These are phyloP conservation scores for Gobiocypris rarus DNA, from an alignment of 2,113 vertebrate species.

Conservation along the genomic window DNA sequence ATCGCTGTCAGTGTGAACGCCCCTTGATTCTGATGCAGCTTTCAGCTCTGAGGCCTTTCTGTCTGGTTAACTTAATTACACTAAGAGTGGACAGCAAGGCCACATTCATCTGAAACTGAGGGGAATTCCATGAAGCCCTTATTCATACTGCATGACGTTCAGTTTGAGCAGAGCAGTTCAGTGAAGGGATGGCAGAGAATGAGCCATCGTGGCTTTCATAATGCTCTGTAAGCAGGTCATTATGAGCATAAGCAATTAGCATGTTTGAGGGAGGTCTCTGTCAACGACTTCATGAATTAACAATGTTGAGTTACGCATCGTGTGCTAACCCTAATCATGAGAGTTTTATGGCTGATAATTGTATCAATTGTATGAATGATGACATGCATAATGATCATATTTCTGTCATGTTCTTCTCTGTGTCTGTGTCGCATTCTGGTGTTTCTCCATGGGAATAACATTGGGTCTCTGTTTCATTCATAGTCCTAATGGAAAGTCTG, in stretches of 20 bases:
- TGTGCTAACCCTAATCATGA: constrained; percentile 43
- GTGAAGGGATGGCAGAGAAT: constrained; percentile 48
- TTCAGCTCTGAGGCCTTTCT: constrained; percentile 44
- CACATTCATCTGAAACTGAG: constrained; percentile 43
- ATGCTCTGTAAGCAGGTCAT: constrained; percentile 70
- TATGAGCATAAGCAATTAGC: constrained; percentile 64
- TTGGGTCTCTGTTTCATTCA: constrained; percentile 92
- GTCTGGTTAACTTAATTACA: constrained; percentile 47
- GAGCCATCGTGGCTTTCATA: constrained; percentile 66
- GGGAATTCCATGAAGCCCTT: constrained; percentile 44
- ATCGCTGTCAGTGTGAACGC: constrained; percentile 14
- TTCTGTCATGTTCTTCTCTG: constrained; percentile 62
- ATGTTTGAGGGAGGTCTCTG: constrained; percentile 52
- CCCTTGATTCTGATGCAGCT: constrained; percentile 43
- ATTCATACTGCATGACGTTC: constrained; percentile 43
- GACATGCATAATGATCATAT: constrained; percentile 53
- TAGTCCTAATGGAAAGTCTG: constrained; percentile 99
- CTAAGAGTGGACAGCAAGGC: constrained; percentile 42
- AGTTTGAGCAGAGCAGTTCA: constrained; percentile 24
- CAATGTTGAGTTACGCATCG: constrained; percentile 16
- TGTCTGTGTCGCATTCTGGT: constrained; percentile 63
- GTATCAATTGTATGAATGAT: constrained; percentile 25
- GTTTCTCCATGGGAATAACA: constrained; percentile 74
- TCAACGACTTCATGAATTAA: constrained; percentile 44
- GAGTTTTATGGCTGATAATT: constrained; percentile 37